Conservation (phyloP, 2,113 vertebrate species). For the Menidia beryllina region DNA sequence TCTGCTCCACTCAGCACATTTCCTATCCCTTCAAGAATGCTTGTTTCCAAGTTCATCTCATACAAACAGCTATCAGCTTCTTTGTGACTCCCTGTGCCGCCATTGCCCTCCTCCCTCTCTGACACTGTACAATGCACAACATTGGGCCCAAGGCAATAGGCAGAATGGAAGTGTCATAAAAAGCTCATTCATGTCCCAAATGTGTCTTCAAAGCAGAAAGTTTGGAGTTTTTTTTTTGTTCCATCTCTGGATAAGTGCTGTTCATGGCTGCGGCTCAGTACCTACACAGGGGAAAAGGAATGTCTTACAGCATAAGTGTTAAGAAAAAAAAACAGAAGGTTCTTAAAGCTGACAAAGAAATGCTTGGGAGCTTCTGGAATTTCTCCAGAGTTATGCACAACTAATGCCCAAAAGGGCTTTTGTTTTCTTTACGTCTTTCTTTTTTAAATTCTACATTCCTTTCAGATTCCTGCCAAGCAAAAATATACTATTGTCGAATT, state of each 20-base stretch:
- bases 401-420: slow-evolving; percentile 45
- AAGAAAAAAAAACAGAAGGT: slow-evolving; percentile 21
- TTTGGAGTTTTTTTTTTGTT: slow-evolving; percentile 31
- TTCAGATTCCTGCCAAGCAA: slow-evolving; percentile 28
- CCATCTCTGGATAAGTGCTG: slow-evolving; percentile 33
- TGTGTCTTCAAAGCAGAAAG: slow-evolving; percentile 65
- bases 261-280: slow-evolving; percentile 54
- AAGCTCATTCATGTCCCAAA: slow-evolving; percentile 71
- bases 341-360: slow-evolving; percentile 55
- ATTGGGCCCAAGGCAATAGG: slow-evolving; percentile 53
- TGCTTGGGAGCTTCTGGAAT: slow-evolving; percentile 52
- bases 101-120: slow-evolving; percentile 48
- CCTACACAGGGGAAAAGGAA: slow-evolving; percentile 46
- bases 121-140: slow-evolving; percentile 54
- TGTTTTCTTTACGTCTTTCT: slow-evolving; percentile 40
- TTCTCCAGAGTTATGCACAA: slow-evolving; percentile 58
- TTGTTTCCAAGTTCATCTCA: slow-evolving; percentile 56
- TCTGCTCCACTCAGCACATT: slow-evolving; percentile 75
- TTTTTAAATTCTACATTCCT: slow-evolving; percentile 18
- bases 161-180: slow-evolving; percentile 76
- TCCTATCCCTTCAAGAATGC: slow-evolving; percentile 50
- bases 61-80: slow-evolving; percentile 65
- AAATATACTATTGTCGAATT: slow-evolving; percentile 37
- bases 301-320: slow-evolving; percentile 36
- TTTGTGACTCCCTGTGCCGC: slow-evolving; percentile 42